A percentile compares a stretch with the other conserved stretches of the same genome.
Evolutionary conservation across 2,113 vertebrate species (phyloP).

Genomic region (Rhegmatorhina hoffmannsi): DNA sequence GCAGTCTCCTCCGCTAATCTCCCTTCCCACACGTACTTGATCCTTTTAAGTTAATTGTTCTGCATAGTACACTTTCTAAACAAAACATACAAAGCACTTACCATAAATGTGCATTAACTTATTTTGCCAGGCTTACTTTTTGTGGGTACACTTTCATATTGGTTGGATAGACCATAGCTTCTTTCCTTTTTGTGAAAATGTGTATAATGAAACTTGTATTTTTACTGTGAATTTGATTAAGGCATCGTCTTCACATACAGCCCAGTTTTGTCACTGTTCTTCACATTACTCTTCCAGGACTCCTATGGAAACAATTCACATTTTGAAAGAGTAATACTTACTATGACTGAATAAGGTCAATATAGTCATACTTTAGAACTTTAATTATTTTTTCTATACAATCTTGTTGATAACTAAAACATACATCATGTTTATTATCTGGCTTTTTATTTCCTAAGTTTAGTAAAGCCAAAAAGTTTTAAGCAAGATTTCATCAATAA

Average conservation of each 20-base stretch:
- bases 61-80: slow-evolving; percentile 66
- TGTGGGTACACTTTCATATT: neutral
- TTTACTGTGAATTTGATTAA: neutral
- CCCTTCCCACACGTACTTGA: slow-evolving; percentile 75
- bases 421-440: slow-evolving; percentile 17
- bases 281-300: neutral
- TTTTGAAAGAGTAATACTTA: slow-evolving; percentile 20
- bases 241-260: neutral
- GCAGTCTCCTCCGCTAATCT: slow-evolving; percentile 79
- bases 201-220: neutral
- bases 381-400: neutral
- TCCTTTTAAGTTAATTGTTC: slow-evolving; percentile 83
- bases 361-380: neutral
- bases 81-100: slow-evolving; percentile 67
- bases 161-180: neutral
- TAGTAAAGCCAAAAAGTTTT: slow-evolving; percentile 16
- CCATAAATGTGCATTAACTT: slow-evolving; percentile 64
- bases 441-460: neutral
- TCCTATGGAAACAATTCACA: slow-evolving; percentile 5
- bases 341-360: slow-evolving; percentile 25
- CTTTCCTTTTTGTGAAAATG: neutral
- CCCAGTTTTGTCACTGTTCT: neutral
- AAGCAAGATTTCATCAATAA: slow-evolving; percentile 26
- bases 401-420: slow-evolving; percentile 11
- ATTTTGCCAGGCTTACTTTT: slow-evolving; percentile 51